These are phyloP conservation scores for Colius striatus DNA, from an alignment of 2,113 vertebrate genomes.

Conservation along the genomic window DNA sequence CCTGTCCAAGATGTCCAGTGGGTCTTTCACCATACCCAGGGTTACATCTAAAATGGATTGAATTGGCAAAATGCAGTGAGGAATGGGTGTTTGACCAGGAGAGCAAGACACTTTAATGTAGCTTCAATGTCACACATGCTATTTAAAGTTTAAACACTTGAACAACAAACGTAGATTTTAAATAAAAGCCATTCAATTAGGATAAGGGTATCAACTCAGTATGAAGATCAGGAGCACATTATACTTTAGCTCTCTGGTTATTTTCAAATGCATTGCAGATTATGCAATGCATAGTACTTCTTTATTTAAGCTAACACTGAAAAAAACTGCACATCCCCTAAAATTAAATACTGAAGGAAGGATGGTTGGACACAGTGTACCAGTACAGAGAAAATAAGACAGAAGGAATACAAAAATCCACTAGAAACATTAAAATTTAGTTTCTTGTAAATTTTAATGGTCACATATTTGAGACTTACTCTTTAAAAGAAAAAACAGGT, in stretches of 20 bases:
- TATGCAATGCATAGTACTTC: neutral
- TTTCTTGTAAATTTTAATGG: constrained; percentile 60
- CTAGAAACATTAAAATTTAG: constrained; percentile 69
- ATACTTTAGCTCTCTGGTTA: constrained; percentile 39
- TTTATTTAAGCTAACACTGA: constrained; percentile 35
- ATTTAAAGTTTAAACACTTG: constrained; percentile 64
- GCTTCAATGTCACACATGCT: constrained; percentile 97
- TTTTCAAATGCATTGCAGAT: constrained; percentile 22
- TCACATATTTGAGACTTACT: constrained; percentile 16
- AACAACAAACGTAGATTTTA: constrained; percentile 13
- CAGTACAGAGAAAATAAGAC: constrained; percentile 82
- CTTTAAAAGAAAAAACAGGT: neutral
- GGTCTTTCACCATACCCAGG: constrained; percentile 99
- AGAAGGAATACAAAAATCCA: constrained; percentile 88
- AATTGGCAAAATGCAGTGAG: constrained; percentile 99
- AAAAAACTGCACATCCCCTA: constrained; percentile 61
- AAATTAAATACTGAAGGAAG: constrained; percentile 77
- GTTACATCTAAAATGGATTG: constrained; percentile 99
- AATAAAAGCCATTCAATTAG: constrained; percentile 25
- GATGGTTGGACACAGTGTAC: constrained; percentile 84
- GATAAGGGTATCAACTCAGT: neutral
- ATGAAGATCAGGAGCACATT: constrained; percentile 36
- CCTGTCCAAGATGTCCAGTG: constrained; percentile 99
- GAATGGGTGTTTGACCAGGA: constrained; percentile 99
- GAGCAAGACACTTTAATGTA: constrained; percentile 89